Evolutionary conservation across 2,888 invertebrate species (phyloP), one percentile per base, ranked within the genome.

Genomic region (Hemistola chrysoprasaria): DNA sequence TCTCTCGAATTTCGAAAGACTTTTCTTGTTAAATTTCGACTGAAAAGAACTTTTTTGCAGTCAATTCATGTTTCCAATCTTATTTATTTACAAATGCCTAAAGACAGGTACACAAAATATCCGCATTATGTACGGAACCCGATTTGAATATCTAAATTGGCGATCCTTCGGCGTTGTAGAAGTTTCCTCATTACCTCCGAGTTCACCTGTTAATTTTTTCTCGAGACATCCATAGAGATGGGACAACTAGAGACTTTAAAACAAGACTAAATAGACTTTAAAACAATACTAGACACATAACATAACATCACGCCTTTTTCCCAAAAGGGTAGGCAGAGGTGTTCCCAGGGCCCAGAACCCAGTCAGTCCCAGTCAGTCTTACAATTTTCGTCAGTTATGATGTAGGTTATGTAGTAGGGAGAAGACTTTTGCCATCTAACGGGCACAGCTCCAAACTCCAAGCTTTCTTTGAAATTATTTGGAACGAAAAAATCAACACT

Each of bases 81-180:
- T 29, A 26, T 28, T 40, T 52, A 49, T 51, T 54, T 51, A 50
- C 47, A 34, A 28, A 47, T 26, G 39, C 27, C 41, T 27, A 39
- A 44, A 26, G 40, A 42, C 35, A 39, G 38, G 42, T 42, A 63
- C 47, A 65, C 63, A 62, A 65, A 68, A 67, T 65, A 66, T 61
- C 62, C 61, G 53, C 65, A 70, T 65, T 77, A 75, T 76, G 70
- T 73, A 71, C 68, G 65, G 69, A 73, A 75, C 78, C 65, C 70
- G 73, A 86, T 87, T 87, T 86, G 84, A 87, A 87, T 87, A 87
- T 87, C 84, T 83, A 86, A 86, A 87, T 87, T 82, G 82, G 78
- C 72, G 73, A 82, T 80, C 80, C 74, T 69, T 70, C 68, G 69
- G 65, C 64, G 62, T 67, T 67, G 61, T 48, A 68, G 71, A 78